Evolutionary conservation across 2,888 invertebrate genomes (phyloP), one percentile per base, ranked within the genome.

Genomic region (Drosophila tanythrix): DNA sequence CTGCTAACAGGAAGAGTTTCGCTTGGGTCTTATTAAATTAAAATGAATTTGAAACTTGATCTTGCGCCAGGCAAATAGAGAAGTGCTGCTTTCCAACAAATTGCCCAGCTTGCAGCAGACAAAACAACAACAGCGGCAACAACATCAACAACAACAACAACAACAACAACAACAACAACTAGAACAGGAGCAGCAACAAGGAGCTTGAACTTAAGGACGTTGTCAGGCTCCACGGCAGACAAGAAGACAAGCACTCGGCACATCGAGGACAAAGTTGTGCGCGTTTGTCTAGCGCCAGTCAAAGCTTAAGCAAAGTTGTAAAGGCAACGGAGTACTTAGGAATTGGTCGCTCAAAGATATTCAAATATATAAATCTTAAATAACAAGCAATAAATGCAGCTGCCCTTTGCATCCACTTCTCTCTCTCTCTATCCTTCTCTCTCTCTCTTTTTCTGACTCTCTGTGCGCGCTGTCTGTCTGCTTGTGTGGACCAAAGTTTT

Each of bases 1-100:
- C 25, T 35, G 35, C 11, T 3, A 25, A 67, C 13, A 13, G 11
- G 33, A 38, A 71, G 60, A 58, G 61, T 56, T 66, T 61, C 36
- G 50, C 50, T 40, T 11, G 62, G 68, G 60, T 79, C 71, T 79
- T 79, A 89, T 89, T 85, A 82, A 85, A 89, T 89, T 84, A 82
- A 85, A 83, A 82, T 82, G 60, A 84, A 88, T 82, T 85, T 89
- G 82, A 88, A 89, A 88, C 85, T 84, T 88, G 90, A 84, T 89
- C 85, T 77, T 72, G 68, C 53, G 68, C 63, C 52, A 74, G 74
- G 31, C 60, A 59, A 60, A 53, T 27, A 40, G 55, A 27, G 59
- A 25, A 33, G 38, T 13, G 31, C 57, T 64, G 69, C 64, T 58
- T 55, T 46, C 58, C 74, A 79, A 52, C 76, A 76, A 76, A 79